These are phyloP conservation scores for Luperina testacea DNA, from an alignment of 2,888 invertebrate species.

Conservation along the genomic window DNA sequence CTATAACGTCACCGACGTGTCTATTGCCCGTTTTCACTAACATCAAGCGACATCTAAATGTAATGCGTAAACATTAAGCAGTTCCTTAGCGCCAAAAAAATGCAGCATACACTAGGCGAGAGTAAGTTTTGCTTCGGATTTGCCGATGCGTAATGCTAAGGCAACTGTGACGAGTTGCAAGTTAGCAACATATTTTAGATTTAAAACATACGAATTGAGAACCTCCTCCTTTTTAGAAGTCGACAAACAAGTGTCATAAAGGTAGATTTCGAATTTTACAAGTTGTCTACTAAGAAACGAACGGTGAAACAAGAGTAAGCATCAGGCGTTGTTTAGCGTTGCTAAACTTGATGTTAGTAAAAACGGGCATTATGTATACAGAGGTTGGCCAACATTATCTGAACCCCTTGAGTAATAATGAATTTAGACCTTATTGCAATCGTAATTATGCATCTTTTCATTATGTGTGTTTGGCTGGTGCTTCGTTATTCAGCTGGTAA, in stretches of 20 bases:
- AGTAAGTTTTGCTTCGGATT: neutral
- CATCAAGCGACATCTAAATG: too few relatives aligned
- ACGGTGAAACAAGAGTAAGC: neutral
- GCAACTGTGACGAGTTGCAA: neutral
- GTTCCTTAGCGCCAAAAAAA: neutral
- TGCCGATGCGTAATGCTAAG: neutral
- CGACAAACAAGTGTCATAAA: neutral
- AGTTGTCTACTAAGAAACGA: neutral
- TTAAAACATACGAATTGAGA: too few relatives aligned
- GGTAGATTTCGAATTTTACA: too few relatives aligned
- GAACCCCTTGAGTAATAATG: too few relatives aligned
- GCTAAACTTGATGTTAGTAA: neutral
- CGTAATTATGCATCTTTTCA: neutral
- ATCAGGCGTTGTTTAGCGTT: neutral
- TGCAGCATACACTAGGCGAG: neutral
- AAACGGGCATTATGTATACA: slow-evolving; percentile 1
- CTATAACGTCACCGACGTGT: slow-evolving; percentile 3
- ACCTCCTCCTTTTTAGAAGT: too few relatives aligned
- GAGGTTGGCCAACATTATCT: neutral
- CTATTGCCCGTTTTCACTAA: neutral
- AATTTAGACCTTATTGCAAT: neutral
- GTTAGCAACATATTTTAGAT: neutral
- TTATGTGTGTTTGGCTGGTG: neutral
- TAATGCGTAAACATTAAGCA: neutral
- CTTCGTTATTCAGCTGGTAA: slow-evolving; percentile 4